Percentiles rank a stretch among this genome's conserved stretches.
Evolutionary conservation across 2,888 invertebrate genomes (phyloP).

Genomic region (Palloptera scutellata): DNA sequence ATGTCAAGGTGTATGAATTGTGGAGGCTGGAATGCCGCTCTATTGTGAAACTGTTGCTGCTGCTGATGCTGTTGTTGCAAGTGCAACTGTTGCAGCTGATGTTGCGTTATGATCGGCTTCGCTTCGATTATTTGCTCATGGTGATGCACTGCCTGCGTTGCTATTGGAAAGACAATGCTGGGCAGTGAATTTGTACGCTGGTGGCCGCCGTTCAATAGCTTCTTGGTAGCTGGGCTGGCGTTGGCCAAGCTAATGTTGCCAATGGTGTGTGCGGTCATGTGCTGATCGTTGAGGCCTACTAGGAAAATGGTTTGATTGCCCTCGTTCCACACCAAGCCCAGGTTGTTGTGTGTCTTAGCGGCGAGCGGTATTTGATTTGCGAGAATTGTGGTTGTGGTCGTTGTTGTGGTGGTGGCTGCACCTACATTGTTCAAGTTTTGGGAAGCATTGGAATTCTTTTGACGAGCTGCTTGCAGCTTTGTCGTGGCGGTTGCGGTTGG

Average conservation of each 20-base stretch:
- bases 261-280: constrained; percentile 59
- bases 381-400: constrained; percentile 41
- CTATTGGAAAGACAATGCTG: constrained; percentile 67
- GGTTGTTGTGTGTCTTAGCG: constrained; percentile 66
- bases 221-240: constrained; percentile 53
- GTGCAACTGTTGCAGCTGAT: constrained; percentile 59
- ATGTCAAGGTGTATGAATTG: constrained; percentile 57
- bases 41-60: constrained; percentile 41
- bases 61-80: constrained; percentile 46
- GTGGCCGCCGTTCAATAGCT: constrained; percentile 67
- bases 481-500: constrained; percentile 57
- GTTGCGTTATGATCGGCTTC: constrained; percentile 49
- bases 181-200: constrained; percentile 68
- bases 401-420: constrained; percentile 24
- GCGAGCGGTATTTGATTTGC: constrained; percentile 45
- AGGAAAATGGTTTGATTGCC: constrained; percentile 68
- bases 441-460: constrained; percentile 35
- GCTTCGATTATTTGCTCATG: constrained; percentile 47
- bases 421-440: neutral
- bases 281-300: constrained; percentile 66
- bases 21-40: constrained; percentile 44
- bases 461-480: constrained; percentile 31
- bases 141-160: constrained; percentile 44
- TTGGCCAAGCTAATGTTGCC: constrained; percentile 59
- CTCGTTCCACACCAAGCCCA: constrained; percentile 73